Evolutionary conservation across 2,888 invertebrate genomes (phyloP), one percentile per base, ranked within the genome.

Genomic region (Oligia fasciuncula): DNA sequence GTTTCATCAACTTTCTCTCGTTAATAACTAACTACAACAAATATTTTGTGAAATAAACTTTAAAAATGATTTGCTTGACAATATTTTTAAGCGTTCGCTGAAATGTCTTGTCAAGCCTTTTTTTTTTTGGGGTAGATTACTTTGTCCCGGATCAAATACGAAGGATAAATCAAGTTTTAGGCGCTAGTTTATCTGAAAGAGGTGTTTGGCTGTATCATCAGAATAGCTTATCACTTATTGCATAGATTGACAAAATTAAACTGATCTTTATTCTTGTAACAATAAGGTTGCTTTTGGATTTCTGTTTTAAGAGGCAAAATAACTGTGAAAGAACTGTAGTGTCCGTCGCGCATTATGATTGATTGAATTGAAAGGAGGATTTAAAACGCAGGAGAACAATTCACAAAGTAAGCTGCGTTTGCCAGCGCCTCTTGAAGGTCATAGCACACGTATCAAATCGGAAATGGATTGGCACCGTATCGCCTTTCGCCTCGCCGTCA

Each of bases 41-140:
- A n/a, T 49, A 43, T 70, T 81, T 85, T 69, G 35, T 57, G 8
- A 66, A 54, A 75, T 65, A 9, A 60, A 17, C 1, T 43, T 29
- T 11, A 29, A 11, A 40, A 71, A 57, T 17, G 5, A 29, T 54
- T 62, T 14, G 54, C 4, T 46, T 71, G 51, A 5, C 29, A 17
- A 46, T 35, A 13, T 72, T 63, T 67, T 68, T 35, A 19, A n/a
- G 49, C 23, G 51, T 46, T 23, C 43, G 19, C 8, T 60, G 8
- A 51, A 40, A 68, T 49, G 49, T 29, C 6, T 17, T 54, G 3
- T 1, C 17, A 57, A 57, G 23, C 3, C 2, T n/a, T 1, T 5
- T 69, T 5, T 69, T 8, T 69, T 70, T 29, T 40, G 51, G 23
- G 1, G 5, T 69, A 23, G 35, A 23, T 51, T 69, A 14, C 14